These are phyloP conservation scores for Microcebus lehilahytsara DNA, from an alignment of 2,113 vertebrate genomes.

Conservation along the genomic window DNA sequence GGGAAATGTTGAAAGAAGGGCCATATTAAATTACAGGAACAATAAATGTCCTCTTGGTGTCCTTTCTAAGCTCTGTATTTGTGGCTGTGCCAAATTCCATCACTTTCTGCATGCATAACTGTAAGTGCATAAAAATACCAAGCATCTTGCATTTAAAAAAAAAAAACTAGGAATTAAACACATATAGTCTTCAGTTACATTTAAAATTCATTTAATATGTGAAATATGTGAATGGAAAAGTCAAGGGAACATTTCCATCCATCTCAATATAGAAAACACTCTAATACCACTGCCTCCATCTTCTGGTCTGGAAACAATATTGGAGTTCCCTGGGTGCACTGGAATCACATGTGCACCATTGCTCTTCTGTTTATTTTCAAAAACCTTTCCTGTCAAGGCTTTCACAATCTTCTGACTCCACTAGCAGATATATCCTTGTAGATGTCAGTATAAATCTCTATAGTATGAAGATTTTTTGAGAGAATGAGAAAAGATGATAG, in stretches of 20 bases:
- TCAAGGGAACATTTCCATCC: neutral
- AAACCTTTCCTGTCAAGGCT: neutral
- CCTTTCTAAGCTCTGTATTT: neutral
- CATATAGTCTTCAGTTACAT: neutral
- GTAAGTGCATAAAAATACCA: neutral
- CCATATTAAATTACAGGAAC: neutral
- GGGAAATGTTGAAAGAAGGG: neutral
- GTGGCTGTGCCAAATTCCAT: neutral
- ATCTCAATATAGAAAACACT: neutral
- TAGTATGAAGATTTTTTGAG: neutral
- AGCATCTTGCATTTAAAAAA: neutral
- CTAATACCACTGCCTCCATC: neutral
- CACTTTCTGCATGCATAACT: neutral
- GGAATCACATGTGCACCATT: neutral
- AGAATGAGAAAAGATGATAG: neutral
- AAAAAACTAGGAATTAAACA: neutral
- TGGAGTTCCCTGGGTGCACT: neutral
- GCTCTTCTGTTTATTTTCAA: neutral
- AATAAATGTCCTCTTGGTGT: neutral
- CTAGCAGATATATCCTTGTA: neutral
- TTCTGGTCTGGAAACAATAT: neutral
- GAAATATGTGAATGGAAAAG: neutral
- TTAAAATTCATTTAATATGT: conserved; percentile 29
- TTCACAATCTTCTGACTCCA: neutral
- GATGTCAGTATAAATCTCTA: neutral